phyloP scores from a whole-genome alignment of 1,140 invertebrate species.

The Cotesia glomerata region DNA sequence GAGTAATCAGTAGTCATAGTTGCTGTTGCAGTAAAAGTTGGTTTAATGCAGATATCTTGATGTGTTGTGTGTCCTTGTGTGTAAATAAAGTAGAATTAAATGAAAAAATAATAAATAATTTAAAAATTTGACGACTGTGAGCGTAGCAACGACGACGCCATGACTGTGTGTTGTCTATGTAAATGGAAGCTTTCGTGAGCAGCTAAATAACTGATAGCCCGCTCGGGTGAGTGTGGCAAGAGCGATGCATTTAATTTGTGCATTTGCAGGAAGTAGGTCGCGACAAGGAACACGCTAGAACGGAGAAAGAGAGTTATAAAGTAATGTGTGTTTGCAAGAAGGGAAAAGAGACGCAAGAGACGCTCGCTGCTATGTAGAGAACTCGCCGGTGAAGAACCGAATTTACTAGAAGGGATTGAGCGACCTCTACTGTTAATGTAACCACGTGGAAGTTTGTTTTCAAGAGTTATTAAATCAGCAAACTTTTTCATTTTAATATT shows the following conservation, averaged over 20 bases:
- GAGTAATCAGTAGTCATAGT: no score
- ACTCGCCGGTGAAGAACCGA: background rate
- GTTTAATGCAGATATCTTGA: no score
- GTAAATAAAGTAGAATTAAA: no score
- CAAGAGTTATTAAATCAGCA: background rate
- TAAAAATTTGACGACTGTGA: constrained; percentile 22
- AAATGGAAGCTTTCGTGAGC: constrained; percentile 31
- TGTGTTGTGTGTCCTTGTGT: no score
- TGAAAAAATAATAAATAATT: constrained; percentile 25
- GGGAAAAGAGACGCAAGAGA: constrained; percentile 1
- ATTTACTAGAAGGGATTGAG: background rate
- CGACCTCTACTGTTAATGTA: background rate
- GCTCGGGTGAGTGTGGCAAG: constrained; percentile 25
- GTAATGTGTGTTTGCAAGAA: background rate
- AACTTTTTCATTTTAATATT: background rate
- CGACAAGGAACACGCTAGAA: background rate
- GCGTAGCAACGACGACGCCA: no score
- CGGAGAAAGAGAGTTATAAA: background rate
- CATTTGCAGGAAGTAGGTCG: constrained; percentile 31
- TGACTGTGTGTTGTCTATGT: constrained; percentile 29
- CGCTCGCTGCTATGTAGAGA: background rate
- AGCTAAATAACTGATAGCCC: constrained; percentile 37
- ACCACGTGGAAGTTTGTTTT: background rate
- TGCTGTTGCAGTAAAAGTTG: no score
- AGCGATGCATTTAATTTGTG: constrained; percentile 34